Evolutionary conservation across 2,797 vertebrate genomes (phyloP).

Genomic region (Neosilurus hyrtlii): DNA sequence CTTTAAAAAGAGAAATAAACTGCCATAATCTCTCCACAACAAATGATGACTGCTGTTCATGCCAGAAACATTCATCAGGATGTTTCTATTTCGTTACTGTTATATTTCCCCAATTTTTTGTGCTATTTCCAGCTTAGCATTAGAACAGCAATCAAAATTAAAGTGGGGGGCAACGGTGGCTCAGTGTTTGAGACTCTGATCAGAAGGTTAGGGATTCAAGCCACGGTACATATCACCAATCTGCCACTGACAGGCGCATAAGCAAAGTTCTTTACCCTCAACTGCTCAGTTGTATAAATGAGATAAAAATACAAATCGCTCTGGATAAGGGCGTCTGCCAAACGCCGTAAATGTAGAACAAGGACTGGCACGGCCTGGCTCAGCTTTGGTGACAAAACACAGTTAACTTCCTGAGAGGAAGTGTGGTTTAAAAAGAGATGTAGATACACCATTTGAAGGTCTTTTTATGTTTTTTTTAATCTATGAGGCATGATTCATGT

Average conservation of each 20-base stretch:
- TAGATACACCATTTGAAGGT: background rate
- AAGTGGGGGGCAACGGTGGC: too few relatives aligned
- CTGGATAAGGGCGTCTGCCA: too few relatives aligned
- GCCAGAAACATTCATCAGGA: slow-evolving; percentile 7
- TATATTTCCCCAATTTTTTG: background rate
- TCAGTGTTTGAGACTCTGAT: too few relatives aligned
- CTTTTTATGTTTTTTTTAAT: background rate
- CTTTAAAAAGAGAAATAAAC: background rate
- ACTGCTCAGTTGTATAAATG: too few relatives aligned
- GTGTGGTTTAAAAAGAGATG: background rate
- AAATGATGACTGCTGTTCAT: background rate
- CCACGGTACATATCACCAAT: too few relatives aligned
- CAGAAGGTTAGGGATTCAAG: too few relatives aligned
- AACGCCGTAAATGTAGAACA: too few relatives aligned
- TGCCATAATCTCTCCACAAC: background rate
- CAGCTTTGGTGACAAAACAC: background rate
- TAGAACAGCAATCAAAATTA: background rate
- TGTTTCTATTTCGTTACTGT: background rate
- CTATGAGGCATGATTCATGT: background rate
- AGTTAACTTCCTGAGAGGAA: background rate
- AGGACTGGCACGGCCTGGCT: background rate
- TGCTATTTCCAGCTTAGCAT: background rate
- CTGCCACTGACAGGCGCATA: too few relatives aligned
- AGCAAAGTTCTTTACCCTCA: too few relatives aligned
- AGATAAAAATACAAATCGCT: too few relatives aligned